Percentiles rank a stretch among this genome's conserved stretches.
Evolutionary conservation across 2,113 vertebrate species (phyloP).

Genomic region (Zosterops pallidus): DNA sequence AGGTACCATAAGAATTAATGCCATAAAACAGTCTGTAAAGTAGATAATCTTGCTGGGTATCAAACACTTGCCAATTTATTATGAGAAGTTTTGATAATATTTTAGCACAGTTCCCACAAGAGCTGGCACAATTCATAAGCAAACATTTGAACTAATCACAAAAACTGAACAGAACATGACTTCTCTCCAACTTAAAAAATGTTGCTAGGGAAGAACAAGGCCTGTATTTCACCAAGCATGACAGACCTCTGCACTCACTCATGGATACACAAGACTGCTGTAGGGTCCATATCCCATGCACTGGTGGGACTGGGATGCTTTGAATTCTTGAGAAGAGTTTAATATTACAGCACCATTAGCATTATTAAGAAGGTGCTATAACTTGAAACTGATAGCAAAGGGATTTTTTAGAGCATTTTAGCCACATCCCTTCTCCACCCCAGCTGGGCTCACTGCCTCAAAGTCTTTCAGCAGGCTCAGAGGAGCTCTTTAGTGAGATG

Average conservation of each 20-base stretch:
- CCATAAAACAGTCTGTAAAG: background rate
- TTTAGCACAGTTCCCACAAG: background rate
- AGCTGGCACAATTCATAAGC: background rate
- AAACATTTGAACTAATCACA: background rate
- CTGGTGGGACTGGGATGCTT: background rate
- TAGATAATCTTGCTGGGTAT: background rate
- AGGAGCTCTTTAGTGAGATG: background rate
- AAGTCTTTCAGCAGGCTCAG: background rate
- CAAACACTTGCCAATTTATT: background rate
- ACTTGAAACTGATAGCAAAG: background rate
- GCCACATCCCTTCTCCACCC: background rate
- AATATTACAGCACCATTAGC: background rate
- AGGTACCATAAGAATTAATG: background rate
- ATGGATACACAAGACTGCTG: fast-evolving
- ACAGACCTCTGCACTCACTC: background rate
- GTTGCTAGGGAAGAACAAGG: background rate
- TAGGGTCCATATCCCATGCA: background rate
- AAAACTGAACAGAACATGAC: background rate
- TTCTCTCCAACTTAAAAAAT: background rate
- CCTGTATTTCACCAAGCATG: fast-evolving
- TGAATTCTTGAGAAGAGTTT: background rate
- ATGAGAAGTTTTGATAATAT: background rate
- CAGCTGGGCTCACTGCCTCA: background rate
- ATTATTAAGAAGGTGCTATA: background rate
- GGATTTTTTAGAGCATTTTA: background rate